Evolutionary conservation across 2,888 invertebrate species (phyloP).

Genomic region (Latrodectus elegans): DNA sequence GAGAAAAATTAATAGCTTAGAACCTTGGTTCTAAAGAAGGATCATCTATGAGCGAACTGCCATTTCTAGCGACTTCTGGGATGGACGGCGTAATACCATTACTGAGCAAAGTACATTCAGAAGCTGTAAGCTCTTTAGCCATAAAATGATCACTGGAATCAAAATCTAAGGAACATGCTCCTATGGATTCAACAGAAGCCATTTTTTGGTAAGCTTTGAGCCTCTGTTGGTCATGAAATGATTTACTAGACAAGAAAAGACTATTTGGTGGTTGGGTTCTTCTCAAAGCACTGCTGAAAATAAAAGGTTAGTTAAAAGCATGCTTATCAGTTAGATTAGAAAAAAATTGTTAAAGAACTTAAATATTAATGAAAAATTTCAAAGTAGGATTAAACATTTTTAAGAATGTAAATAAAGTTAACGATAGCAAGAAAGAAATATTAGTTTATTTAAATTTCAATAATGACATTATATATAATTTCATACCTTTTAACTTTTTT

Average conservation of each 20-base stretch:
- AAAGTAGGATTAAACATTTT: neutral
- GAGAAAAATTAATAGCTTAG: slow-evolving; percentile 13
- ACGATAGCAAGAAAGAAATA: no score
- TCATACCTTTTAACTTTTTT: no score
- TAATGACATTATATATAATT: no score
- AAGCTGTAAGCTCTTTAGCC: slow-evolving; percentile 55
- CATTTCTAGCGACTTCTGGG: slow-evolving; percentile 32
- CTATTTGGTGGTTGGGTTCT: slow-evolving; percentile 70
- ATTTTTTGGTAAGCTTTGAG: slow-evolving; percentile 70
- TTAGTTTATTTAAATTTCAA: no score
- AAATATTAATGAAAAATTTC: neutral
- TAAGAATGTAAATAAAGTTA: neutral
- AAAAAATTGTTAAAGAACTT: neutral
- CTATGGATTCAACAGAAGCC: slow-evolving; percentile 86
- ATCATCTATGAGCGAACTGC: slow-evolving; percentile 15
- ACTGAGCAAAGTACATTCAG: slow-evolving; percentile 61
- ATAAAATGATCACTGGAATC: slow-evolving; percentile 78
- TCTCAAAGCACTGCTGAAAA: slow-evolving; percentile 40
- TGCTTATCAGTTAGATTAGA: neutral
- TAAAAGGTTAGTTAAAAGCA: slow-evolving; percentile 35
- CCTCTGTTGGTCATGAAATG: slow-evolving; percentile 70
- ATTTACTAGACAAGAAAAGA: slow-evolving; percentile 69
- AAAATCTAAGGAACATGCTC: slow-evolving; percentile 89
- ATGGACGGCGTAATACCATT: slow-evolving; percentile 22
- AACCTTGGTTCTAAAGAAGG: slow-evolving; percentile 56